Base-by-base conservation (phyloP, 2,888 invertebrate species). In the Cetonia aurata region DNA sequence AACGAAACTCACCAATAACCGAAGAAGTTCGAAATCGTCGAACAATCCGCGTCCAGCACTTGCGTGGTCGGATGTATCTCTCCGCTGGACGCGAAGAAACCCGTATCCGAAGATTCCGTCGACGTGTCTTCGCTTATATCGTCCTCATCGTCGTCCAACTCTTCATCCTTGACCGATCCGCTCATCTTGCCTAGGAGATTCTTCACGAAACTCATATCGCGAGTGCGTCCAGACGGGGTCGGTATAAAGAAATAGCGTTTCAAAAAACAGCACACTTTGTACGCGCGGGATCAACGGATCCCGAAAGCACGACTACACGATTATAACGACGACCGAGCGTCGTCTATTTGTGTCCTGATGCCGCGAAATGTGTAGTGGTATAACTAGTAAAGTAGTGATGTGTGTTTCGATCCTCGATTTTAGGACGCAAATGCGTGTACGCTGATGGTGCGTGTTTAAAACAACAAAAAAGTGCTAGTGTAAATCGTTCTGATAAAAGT, bases 11-110 rank as follows among this genome's bases (percentile, higher is more conserved):
- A 85, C 85, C 85, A 85, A 75, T 85, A 84, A 72, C 84, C 84
- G 72, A 85, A 85, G 75, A 85, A 85, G 70, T 84, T 84, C 0
- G 84, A 84, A 71, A 85, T 83, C 1, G 84, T 82, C 0, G 83
- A 82, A 74, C 84, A 84, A 73, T 85, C 84, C 0, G 84, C 79
- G 8, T 83, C 83, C 19, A 77, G 65, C 25, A 70, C 72, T 60
- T 73, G 70, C n/a, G 75, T 73, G 9, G 79, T 79, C 17, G 77
- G 77, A 67, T 82, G 82, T 69, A 82, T 75, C 73, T 83, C 82
- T 72, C 83, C 82, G 67, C 78, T 80, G 56, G 79, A 80, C 46
- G 75, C 74, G 72, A 80, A 80, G 50, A 80, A 73, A n/a, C 84
- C 84, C 15, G 83, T 83, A 69, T 84, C 84, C 12, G 81, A 80